These are phyloP conservation scores for Muschampia plurimacula DNA, from an alignment of 2,888 invertebrate genomes.

Conservation along the genomic window DNA sequence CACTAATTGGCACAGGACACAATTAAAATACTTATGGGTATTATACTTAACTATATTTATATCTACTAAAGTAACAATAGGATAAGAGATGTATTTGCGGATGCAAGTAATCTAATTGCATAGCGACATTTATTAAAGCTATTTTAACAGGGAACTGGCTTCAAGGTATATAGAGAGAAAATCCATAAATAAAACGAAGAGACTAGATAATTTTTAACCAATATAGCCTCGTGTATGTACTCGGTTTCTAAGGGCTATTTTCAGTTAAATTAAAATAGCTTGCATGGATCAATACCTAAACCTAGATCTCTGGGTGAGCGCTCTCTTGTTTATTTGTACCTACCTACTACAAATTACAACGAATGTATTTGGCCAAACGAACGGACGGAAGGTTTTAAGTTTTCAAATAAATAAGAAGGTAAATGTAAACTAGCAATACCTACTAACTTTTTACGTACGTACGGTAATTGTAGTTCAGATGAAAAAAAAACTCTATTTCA, in stretches of 20 bases:
- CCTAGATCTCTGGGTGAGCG: constrained; percentile 14
- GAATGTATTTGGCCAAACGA: not conserved
- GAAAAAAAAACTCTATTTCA: too few relatives aligned
- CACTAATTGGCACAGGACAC: not conserved
- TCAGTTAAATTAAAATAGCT: constrained; percentile 37
- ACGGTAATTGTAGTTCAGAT: too few relatives aligned
- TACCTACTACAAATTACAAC: not conserved
- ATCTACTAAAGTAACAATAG: too few relatives aligned
- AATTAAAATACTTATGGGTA: not conserved
- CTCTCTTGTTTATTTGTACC: not conserved
- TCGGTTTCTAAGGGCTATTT: constrained; percentile 33
- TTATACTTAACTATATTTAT: too few relatives aligned
- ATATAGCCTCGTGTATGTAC: constrained; percentile 26
- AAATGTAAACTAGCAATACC: too few relatives aligned
- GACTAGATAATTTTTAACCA: constrained; percentile 31
- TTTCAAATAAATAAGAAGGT: not conserved
- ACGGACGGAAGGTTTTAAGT: not conserved
- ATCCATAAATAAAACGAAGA: constrained; percentile 22
- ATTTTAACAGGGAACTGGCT: constrained; percentile 11
- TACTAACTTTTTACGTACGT: too few relatives aligned
- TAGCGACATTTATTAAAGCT: constrained; percentile 10
- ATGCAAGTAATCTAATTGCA: not conserved
- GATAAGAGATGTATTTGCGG: too few relatives aligned
- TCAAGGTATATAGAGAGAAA: not conserved
- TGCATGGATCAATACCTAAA: constrained; percentile 33